A percentile compares a stretch with the other conserved stretches of the same genome.
These are phyloP conservation scores for Exocentrus adspersus DNA, from an alignment of 2,888 invertebrate species.

Conservation along the genomic window DNA sequence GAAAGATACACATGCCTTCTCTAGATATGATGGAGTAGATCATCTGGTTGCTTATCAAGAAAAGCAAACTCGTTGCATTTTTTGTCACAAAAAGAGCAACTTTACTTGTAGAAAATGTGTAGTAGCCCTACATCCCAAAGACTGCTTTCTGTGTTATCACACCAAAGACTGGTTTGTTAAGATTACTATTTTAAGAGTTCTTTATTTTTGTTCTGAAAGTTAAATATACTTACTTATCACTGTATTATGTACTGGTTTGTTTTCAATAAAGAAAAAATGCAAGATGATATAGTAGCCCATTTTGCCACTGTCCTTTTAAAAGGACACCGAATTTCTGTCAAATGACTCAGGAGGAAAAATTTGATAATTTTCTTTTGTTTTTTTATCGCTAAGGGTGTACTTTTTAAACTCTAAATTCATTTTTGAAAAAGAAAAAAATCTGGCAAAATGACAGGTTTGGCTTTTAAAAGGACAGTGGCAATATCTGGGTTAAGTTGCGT, in stretches of 20 bases:
- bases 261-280: conserved; percentile 3
- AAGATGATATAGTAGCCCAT: conserved; percentile 5
- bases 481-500: too few relatives aligned
- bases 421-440: too few relatives aligned
- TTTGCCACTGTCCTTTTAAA: conserved; percentile 16
- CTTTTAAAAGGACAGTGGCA: too few relatives aligned
- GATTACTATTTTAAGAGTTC: too few relatives aligned
- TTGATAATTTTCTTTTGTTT: conserved; percentile 5
- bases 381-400: too few relatives aligned
- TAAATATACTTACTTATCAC: background rate
- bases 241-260: conserved; percentile 3
- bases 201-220: background rate
- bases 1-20: background rate
- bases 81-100: conserved; percentile 23
- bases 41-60: conserved; percentile 25
- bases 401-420: too few relatives aligned
- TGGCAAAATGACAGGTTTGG: too few relatives aligned
- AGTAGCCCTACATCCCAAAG: conserved; percentile 7
- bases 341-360: conserved; percentile 7
- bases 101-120: conserved; percentile 12
- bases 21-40: conserved; percentile 15
- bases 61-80: conserved; percentile 25
- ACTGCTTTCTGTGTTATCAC: conserved; percentile 2
- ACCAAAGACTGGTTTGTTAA: too few relatives aligned
- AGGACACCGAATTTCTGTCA: conserved; percentile 12